Percentiles rank a stretch among this genome's conserved stretches.
These are phyloP conservation scores for Mythimna lalbum DNA, from an alignment of 2,888 invertebrate species.

Conservation along the genomic window DNA sequence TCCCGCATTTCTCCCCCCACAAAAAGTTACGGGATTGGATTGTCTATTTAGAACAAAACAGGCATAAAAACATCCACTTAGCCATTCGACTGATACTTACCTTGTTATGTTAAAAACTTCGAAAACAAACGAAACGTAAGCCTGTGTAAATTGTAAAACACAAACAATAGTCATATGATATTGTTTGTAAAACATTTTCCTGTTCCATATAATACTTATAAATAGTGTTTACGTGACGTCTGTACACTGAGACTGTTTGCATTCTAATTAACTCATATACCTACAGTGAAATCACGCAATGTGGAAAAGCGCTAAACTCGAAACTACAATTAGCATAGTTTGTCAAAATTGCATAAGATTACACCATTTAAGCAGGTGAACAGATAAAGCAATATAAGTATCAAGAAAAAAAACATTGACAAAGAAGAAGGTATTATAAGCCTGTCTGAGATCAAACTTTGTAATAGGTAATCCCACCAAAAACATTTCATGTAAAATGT, in stretches of 20 bases:
- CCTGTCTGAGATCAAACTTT: too few relatives aligned
- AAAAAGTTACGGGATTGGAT: too few relatives aligned
- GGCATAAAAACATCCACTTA: too few relatives aligned
- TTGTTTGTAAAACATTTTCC: slow-evolving; percentile 41
- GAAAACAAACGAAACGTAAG: slow-evolving; percentile 15
- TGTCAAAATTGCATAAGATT: slow-evolving; percentile 10
- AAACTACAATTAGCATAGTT: not conserved
- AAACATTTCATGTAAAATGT: too few relatives aligned
- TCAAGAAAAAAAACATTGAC: too few relatives aligned
- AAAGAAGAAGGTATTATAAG: too few relatives aligned
- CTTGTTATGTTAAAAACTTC: slow-evolving; percentile 11
- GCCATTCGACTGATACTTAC: not conserved
- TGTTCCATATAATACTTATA: slow-evolving; percentile 20
- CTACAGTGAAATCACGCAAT: slow-evolving; percentile 15
- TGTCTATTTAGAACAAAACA: too few relatives aligned
- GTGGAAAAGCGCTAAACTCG: not conserved
- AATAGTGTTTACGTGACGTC: not conserved
- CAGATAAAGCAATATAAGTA: not conserved
- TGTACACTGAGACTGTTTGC: slow-evolving; percentile 14
- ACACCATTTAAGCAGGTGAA: not conserved
- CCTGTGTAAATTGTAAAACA: slow-evolving; percentile 26
- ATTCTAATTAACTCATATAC: slow-evolving; percentile 2
- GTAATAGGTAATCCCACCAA: too few relatives aligned
- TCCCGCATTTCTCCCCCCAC: too few relatives aligned
- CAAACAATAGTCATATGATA: slow-evolving; percentile 30